Percentiles rank a stretch among this genome's conserved stretches.
Evolutionary conservation across 2,797 vertebrate genomes (phyloP).

Genomic region (Sarcoramphus papa): DNA sequence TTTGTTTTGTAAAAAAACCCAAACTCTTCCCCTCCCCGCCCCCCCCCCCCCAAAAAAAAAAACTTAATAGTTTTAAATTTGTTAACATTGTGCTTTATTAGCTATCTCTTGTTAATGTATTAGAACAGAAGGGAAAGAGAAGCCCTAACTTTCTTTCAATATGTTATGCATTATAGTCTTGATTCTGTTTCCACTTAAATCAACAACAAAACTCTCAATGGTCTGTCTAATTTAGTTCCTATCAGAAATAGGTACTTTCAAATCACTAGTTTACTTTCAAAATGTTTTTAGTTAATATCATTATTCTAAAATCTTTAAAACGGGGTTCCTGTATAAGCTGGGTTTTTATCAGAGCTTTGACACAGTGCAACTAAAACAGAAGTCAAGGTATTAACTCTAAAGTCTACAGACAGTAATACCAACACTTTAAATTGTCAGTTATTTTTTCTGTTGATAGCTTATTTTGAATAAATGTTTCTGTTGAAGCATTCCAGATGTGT

Average conservation of each 20-base stretch:
- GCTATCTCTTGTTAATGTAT: not conserved
- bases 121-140: not conserved
- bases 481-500: not conserved
- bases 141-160: not conserved
- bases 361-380: not conserved
- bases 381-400: not conserved
- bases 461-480: not conserved
- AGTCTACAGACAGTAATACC: not conserved
- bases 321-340: not conserved
- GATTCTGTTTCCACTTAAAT: not conserved
- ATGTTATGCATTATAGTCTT: not conserved
- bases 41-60: not conserved
- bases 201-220: not conserved
- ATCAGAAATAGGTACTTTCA: not conserved
- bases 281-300: not conserved
- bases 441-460: not conserved
- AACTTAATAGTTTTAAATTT: not conserved
- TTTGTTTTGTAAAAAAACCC: not conserved
- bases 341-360: not conserved
- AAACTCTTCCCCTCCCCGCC: accelerated
- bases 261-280: not conserved
- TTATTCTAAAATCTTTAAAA: not conserved
- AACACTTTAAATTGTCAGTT: not conserved
- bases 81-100: not conserved
- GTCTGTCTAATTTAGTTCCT: not conserved